Conservation (phyloP, 2,113 vertebrate genomes). For the Isichthys henryi region DNA sequence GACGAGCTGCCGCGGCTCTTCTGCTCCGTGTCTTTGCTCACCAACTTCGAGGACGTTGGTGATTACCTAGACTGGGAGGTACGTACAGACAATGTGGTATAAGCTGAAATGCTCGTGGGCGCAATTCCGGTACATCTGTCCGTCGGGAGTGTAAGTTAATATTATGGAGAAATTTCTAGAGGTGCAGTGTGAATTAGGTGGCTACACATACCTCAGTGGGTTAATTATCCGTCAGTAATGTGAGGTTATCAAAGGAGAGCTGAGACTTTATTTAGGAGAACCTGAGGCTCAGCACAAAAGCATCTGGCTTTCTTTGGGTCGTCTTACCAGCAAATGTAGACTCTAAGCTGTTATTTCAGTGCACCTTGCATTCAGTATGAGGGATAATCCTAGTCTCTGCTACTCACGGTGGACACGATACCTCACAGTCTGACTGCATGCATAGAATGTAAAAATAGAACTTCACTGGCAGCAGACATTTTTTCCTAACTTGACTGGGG, state of each 20-base stretch:
- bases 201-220: background rate
- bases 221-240: background rate
- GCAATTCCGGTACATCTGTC: background rate
- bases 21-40: constrained; percentile 99
- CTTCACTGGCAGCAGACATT: background rate
- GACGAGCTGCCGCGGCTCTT: constrained; percentile 98
- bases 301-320: background rate
- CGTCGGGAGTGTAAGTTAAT: background rate
- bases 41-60: constrained; percentile 99
- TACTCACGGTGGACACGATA: background rate
- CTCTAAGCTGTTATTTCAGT: background rate
- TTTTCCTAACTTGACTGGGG: background rate
- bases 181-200: background rate
- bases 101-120: background rate
- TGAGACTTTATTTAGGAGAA: background rate
- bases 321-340: background rate
- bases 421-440: background rate
- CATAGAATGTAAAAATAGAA: background rate
- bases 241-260: background rate
- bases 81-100: constrained; percentile 42
- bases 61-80: constrained; percentile 99
- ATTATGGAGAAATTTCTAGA: background rate
- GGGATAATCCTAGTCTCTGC: background rate
- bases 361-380: background rate
- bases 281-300: background rate